A percentile compares a stretch with the other conserved stretches of the same genome.
Conservation (phyloP, 2,888 invertebrate species). For the Acanthoscelides obtectus region DNA sequence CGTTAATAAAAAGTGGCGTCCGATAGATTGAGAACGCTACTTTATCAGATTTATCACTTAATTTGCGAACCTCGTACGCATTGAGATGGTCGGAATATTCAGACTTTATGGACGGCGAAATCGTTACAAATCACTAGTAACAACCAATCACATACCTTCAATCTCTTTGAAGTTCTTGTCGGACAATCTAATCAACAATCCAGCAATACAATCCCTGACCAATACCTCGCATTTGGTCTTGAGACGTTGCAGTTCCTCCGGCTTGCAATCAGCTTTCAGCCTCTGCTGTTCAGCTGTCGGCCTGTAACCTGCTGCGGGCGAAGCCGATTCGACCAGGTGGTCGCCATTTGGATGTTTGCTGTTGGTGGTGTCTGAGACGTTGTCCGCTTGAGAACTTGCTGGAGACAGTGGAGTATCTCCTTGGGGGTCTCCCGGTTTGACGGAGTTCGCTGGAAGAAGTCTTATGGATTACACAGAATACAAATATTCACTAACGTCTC, state of each 20-base stretch:
- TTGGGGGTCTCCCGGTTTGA: neutral
- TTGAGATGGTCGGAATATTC: too few species aligned
- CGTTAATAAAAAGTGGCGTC: neutral
- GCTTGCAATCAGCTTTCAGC: slow-evolving; percentile 74
- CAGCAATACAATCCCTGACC: slow-evolving; percentile 78
- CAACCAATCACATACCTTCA: too few species aligned
- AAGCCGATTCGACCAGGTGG: slow-evolving; percentile 64
- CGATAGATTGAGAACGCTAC: slow-evolving; percentile 1
- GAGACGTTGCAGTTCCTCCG: slow-evolving; percentile 70
- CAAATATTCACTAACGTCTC: too few species aligned
- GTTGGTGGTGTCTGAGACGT: neutral
- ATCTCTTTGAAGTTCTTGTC: slow-evolving; percentile 81
- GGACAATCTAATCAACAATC: slow-evolving; percentile 72
- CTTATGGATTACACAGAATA: too few species aligned
- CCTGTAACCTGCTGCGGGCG: slow-evolving; percentile 63
- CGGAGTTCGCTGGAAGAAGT: neutral
- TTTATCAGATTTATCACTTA: too few species aligned
- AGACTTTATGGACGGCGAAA: too few species aligned
- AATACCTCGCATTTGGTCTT: slow-evolving; percentile 57
- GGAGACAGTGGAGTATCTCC: too few species aligned
- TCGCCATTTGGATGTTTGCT: slow-evolving; percentile 48
- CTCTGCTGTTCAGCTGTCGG: slow-evolving; percentile 67
- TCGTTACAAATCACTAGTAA: too few species aligned
- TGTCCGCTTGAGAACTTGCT: neutral
- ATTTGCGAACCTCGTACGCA: too few species aligned